Evolutionary conservation across 1,140 invertebrate genomes (phyloP).

Genomic region (Elysia chlorotica): DNA sequence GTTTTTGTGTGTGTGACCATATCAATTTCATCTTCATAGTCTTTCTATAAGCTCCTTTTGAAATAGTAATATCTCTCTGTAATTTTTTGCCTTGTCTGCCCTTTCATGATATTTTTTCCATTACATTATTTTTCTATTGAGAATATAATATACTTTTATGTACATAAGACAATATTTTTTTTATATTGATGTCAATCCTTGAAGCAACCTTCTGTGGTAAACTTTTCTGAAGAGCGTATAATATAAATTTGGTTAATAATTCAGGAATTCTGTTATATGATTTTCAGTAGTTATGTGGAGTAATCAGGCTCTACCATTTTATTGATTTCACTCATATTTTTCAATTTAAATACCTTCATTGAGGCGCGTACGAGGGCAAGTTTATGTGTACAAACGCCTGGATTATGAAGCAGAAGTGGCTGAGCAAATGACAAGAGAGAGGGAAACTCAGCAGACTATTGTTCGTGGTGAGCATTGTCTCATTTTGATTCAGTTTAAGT

Average conservation of each 20-base stretch:
- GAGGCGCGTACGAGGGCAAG: conserved; percentile 6
- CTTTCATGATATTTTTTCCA: background rate
- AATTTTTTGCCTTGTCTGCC: too few species aligned
- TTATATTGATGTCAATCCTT: background rate
- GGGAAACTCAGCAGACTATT: conserved; percentile 26
- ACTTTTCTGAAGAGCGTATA: background rate
- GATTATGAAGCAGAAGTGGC: conserved; percentile 37
- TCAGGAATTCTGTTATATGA: background rate
- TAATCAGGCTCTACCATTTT: background rate
- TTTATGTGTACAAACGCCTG: conserved; percentile 36
- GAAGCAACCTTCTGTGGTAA: background rate
- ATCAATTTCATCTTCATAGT: background rate
- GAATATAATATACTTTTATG: background rate
- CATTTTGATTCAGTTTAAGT: too few species aligned
- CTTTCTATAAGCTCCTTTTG: background rate
- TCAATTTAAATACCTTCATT: background rate
- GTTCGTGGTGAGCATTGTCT: conserved; percentile 42
- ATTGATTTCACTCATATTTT: background rate
- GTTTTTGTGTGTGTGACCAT: background rate
- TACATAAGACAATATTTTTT: background rate
- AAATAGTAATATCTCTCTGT: too few species aligned
- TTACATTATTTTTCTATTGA: background rate
- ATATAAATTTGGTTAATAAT: background rate
- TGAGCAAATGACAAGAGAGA: conserved; percentile 35
- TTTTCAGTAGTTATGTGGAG: background rate